Evolutionary conservation across 2,113 vertebrate genomes (phyloP), one percentile per base, ranked within the genome.

Genomic region (Colossoma macropomum): DNA sequence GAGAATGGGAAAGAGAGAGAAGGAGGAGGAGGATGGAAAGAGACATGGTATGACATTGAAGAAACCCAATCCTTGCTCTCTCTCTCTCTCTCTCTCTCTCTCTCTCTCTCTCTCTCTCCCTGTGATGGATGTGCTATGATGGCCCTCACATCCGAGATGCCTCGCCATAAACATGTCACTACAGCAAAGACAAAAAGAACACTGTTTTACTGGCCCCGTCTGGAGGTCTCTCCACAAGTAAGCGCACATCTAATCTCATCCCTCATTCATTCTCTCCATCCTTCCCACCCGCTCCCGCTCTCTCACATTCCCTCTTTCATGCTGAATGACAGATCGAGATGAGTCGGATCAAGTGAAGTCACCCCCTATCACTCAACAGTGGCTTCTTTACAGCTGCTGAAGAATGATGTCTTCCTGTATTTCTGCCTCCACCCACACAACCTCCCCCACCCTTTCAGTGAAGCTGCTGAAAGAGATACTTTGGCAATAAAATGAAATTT

Each of bases 121-220:
- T 75, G 50, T 71, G 86, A 93, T 90, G 87, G 88, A 93, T 92
- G 89, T 86, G 68, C 81, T 54, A 76, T 30, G 56, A 77, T 66
- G 85, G 85, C 86, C 91, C 87, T 87, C 90, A 89, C 74, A 75
- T 89, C 89, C 87, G 80, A 45, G 85, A 87, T 86, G 87, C 87
- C 81, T 85, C 85, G 86, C 89, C 87, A 84, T 93, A 92, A 95
- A 94, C 88, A 92, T 92, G 93, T 90, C 90, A 91, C 86, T 90
- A 87, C 85, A 68, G 59, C 82, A 88, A 89, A 93, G 88, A 89
- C 88, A 90, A 89, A 89, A 89, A 89, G 78, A 77, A 83, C 77
- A 73, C 77, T 86, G 88, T 88, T 92, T 91, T 88, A 87, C 90
- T 89, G 75, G 85, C 85, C 17, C 68, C 71, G 85, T 90, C 81